Base-by-base conservation (phyloP, 2,113 vertebrate species). In the Alces alces region DNA sequence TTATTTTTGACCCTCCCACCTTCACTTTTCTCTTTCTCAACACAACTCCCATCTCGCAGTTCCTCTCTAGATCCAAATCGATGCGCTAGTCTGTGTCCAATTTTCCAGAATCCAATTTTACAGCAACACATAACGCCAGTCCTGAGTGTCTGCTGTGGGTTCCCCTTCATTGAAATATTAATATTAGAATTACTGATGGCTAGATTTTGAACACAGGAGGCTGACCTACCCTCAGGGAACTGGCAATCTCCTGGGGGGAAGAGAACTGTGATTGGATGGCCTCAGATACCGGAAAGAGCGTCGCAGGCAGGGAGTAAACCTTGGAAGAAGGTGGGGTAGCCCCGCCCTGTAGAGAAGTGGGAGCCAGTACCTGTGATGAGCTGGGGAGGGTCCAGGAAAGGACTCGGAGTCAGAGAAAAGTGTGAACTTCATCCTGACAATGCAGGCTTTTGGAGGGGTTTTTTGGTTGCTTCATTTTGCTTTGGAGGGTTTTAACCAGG, bases 261-360 rank as follows among this genome's bases (percentile, higher is more conserved):
- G 58, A 47, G 52, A 50, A 14, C 9, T 89, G 80, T 21, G 66
- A 92, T 54, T 19, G 79, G 54, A 80, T 33, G 70, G 43, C n/a
- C 2, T 5, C 8, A 2, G 16, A 2, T 8, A 0, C 21, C 0
- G 1, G 30, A 16, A 4, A 2, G n/a, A 39, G 66, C 10, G 36
- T 19, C 15, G 50, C 10, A 36, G 39, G n/a, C 10, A 7, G 54
- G 27, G 14, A 50, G 25, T 23, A 70, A 93, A 70, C 8, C 16
- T 10, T 43, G 33, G 13, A 28, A 43, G 36, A 70, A 70, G 88
- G 54, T 11, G 25, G 52, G 7, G n/a, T 15, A 33, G 5, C 33
- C 0, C 2, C 25, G 17, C 7, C 1, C 2, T 14, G 10, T 16
- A 70, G 52, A 57, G 66, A 64, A 83, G 79, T 12, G 64, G 50